Evolutionary conservation across 1,140 invertebrate genomes (phyloP).

Genomic region (Danaus melanippus): DNA sequence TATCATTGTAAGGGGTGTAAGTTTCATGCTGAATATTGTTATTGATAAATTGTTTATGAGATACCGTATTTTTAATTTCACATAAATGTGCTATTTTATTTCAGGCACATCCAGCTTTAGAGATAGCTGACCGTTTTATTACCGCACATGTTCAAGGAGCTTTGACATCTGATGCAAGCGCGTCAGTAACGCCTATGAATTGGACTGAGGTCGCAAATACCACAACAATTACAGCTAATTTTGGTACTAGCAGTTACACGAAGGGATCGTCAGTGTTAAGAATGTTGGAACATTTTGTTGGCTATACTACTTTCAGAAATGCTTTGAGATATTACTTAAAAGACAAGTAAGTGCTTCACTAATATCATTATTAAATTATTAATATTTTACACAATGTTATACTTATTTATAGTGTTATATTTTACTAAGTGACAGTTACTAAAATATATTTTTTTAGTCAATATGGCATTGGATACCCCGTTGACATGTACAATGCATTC

Average conservation of each 20-base stretch:
- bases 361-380: no score
- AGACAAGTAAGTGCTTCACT: slow-evolving; percentile 54
- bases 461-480: slow-evolving; percentile 74
- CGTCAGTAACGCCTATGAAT: slow-evolving; percentile 76
- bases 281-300: slow-evolving; percentile 84
- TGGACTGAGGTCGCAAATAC: slow-evolving; percentile 45
- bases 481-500: slow-evolving; percentile 76
- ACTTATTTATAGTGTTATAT: no score
- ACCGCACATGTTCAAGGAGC: slow-evolving; percentile 78
- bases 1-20: no score
- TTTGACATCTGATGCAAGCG: slow-evolving; percentile 76
- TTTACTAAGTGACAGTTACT: no score
- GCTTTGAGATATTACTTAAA: slow-evolving; percentile 74
- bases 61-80: slow-evolving; percentile 10
- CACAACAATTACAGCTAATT: slow-evolving; percentile 73
- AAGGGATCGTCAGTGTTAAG: slow-evolving; percentile 80
- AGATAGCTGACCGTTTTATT: slow-evolving; percentile 74
- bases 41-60: slow-evolving; percentile 25
- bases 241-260: slow-evolving; percentile 80
- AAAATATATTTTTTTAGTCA: slow-evolving; percentile 45
- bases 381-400: no score
- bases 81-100: slow-evolving; percentile 16
- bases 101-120: slow-evolving; percentile 63
- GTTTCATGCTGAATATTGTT: not conserved
- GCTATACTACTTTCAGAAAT: slow-evolving; percentile 75